Evolutionary conservation across 2,797 vertebrate species (phyloP), one percentile per base, ranked within the genome.

Genomic region (Dicrostonyx torquatus): DNA sequence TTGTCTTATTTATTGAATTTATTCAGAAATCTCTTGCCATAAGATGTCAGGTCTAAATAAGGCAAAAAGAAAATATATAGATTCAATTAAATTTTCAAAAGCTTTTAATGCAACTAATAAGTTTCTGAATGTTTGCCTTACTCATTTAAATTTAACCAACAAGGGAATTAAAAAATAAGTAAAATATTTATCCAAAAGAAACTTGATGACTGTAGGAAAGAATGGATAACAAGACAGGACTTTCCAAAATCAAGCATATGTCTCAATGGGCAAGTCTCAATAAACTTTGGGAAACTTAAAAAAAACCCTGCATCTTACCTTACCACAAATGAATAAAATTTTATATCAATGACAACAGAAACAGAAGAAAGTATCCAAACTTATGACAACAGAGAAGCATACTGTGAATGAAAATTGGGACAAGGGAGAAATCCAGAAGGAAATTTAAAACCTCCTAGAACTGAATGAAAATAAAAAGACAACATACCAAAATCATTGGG

Each of bases 101-200:
- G 31, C 15, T 75, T 82, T 79, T 78, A 60, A 60, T 77, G 2
- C 58, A 79, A 50, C 5, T 68, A 68, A 45, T 62, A 43, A 43
- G 6, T 80, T 90, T 93, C 43, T 85, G 48, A 22, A 85, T 11
- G 58, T 62, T 70, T 70, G 6, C 20, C 2, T 70, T 73, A 55
- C 82, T 83, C 3, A 8, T 86, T 79, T 50, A 7, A 50, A 58
- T 83, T 60, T 53, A 64, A n/a, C 34, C 14, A 18, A 15, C 12
- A 92, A 70, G n/a, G 89, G 18, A 86, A 26, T 91, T 62, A 0
- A 29, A 88, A 24, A 80, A 87, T 22, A 92, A 84, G 90, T 45
- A 50, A 91, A 93, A 77, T 60, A 91, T 76, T 62, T 58, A 75
- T 45, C 10, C 70, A 89, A 15, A 55, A 60, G 50, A 92, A 84